These are phyloP conservation scores for Girardinus metallicus DNA, from an alignment of 2,797 vertebrate species.

Conservation along the genomic window DNA sequence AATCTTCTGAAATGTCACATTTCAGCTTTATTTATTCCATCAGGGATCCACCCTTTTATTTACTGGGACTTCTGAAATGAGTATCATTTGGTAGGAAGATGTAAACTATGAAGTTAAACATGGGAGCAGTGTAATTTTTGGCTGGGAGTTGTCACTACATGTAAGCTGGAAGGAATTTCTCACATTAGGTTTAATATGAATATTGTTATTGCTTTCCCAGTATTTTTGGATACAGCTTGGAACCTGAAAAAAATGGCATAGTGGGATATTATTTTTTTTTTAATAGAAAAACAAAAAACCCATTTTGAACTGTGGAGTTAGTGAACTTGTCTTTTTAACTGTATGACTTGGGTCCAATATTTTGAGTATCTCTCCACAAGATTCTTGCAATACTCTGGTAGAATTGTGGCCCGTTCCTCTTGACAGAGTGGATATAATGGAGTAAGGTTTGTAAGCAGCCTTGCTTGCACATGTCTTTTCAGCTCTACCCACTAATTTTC, in stretches of 20 bases:
- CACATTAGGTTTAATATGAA: neutral
- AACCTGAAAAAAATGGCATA: neutral
- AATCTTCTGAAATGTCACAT: neutral
- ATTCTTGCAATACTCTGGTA: neutral
- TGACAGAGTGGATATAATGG: neutral
- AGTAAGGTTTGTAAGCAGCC: neutral
- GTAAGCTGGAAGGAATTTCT: neutral
- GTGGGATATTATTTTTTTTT: neutral
- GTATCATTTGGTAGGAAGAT: neutral
- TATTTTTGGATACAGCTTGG: neutral
- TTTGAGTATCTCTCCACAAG: neutral
- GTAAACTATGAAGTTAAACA: neutral
- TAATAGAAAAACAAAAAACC: neutral
- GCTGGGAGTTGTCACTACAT: neutral
- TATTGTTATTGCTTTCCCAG: neutral
- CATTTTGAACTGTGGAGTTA: neutral
- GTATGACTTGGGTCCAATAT: neutral
- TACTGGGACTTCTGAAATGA: constrained; percentile 2
- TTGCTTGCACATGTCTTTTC: neutral
- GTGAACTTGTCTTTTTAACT: neutral
- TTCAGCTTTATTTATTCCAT: neutral
- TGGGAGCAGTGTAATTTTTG: neutral
- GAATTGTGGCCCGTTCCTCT: neutral
- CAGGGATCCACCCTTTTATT: neutral
- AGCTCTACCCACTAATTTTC: neutral